phyloP scores from a whole-genome alignment of 2,888 invertebrate species.

The Gymnosoma rotundatum region DNA sequence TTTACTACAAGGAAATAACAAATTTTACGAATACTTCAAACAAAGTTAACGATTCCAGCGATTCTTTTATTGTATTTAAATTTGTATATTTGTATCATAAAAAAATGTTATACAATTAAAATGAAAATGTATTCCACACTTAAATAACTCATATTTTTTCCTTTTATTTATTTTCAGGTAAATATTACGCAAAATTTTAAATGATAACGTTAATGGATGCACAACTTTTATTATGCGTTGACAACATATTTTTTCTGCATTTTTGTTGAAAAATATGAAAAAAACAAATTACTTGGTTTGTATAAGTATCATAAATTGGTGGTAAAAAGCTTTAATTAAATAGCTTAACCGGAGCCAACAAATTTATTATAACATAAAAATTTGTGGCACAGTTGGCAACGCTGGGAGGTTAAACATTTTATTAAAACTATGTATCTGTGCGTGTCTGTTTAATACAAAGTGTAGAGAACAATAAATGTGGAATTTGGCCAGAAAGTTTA shows the following conservation, averaged over 20 bases:
- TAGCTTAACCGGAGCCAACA: conserved; percentile 58
- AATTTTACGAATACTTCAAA: too few species aligned
- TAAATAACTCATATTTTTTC: conserved; percentile 27
- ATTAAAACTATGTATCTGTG: not conserved
- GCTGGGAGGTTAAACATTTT: conserved; percentile 13
- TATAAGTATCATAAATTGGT: not conserved
- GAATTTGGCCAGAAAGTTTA: not conserved
- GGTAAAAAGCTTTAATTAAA: conserved; percentile 48
- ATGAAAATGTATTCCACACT: conserved; percentile 47
- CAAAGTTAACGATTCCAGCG: not conserved
- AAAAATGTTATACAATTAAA: conserved; percentile 44
- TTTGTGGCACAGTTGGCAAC: conserved; percentile 52
- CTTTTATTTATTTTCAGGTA: conserved; percentile 58
- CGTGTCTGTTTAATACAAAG: too few species aligned
- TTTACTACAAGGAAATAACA: too few species aligned
- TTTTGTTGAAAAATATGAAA: conserved; percentile 11
- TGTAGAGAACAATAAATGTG: not conserved
- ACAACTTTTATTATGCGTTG: conserved; percentile 51
- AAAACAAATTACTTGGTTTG: conserved; percentile 34
- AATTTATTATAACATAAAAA: conserved; percentile 56
- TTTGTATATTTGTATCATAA: not conserved
- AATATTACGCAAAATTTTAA: conserved; percentile 33
- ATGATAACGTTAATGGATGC: conserved; percentile 37
- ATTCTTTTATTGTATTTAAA: not conserved
- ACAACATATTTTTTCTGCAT: conserved; percentile 23